Percentiles rank a stretch among this genome's conserved stretches.
These are phyloP conservation scores for Zaprionus bogoriensis DNA, from an alignment of 2,888 invertebrate species.

Conservation along the genomic window DNA sequence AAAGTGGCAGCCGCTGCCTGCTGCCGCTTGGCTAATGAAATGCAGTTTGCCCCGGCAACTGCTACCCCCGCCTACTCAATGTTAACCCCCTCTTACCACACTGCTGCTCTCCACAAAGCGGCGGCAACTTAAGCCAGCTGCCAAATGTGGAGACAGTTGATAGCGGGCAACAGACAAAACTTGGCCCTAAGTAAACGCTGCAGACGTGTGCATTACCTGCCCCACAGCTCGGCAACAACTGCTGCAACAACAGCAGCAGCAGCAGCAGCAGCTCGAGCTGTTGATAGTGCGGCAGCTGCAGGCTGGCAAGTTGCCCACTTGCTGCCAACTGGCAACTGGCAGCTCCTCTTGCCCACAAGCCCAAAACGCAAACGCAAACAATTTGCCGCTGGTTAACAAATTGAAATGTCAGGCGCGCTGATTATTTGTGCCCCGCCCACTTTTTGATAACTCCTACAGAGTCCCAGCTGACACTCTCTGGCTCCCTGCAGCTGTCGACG, in stretches of 20 bases:
- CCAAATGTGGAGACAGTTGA: constrained; percentile 73
- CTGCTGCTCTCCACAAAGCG: too few relatives aligned
- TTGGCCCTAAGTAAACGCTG: constrained; percentile 51
- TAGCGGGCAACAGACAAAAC: constrained; percentile 49
- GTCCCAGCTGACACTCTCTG: background rate
- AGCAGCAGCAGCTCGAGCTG: constrained; percentile 7
- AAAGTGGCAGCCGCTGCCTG: constrained; percentile 66
- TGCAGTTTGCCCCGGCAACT: constrained; percentile 40
- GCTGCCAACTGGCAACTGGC: constrained; percentile 10
- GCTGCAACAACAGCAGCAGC: constrained; percentile 3
- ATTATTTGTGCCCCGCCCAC: constrained; percentile 24
- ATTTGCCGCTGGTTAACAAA: constrained; percentile 71
- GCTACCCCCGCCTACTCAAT: background rate
- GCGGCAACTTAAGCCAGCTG: constrained; percentile 68
- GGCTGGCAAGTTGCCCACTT: constrained; percentile 29
- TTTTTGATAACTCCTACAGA: too few relatives aligned
- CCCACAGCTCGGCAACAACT: background rate
- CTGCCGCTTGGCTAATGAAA: constrained; percentile 65
- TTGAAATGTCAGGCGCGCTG: constrained; percentile 58
- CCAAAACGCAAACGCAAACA: constrained; percentile 32
- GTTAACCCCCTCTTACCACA: too few relatives aligned
- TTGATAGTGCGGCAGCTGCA: constrained; percentile 39
- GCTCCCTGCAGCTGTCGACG: constrained; percentile 9
- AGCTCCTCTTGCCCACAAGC: background rate
- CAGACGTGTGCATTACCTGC: constrained; percentile 57